These are phyloP conservation scores for Sebastes oblongus DNA, from an alignment of 2,797 vertebrate species.

Conservation along the genomic window DNA sequence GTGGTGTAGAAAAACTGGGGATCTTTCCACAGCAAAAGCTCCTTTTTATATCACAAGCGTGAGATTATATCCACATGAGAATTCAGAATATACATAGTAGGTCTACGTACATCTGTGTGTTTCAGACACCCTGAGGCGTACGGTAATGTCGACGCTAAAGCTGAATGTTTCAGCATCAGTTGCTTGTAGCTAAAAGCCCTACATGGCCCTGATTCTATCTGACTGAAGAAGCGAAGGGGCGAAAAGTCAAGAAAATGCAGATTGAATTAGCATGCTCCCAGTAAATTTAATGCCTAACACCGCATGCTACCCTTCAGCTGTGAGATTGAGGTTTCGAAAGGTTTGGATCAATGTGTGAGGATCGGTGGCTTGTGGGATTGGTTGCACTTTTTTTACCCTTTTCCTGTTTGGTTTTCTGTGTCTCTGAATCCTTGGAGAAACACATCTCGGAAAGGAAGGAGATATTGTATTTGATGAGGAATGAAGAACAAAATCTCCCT, in stretches of 20 bases:
- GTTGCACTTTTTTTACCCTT: not conserved
- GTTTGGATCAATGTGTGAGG: not conserved
- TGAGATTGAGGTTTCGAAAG: not conserved
- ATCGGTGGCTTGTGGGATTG: not conserved
- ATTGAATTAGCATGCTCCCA: slow-evolving; percentile 33
- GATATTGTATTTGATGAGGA: not conserved
- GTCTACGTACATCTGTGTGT: not conserved
- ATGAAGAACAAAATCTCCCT: not conserved
- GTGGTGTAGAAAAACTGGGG: not conserved
- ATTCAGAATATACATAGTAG: not conserved
- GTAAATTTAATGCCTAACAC: not conserved
- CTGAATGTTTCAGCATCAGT: slow-evolving; percentile 51
- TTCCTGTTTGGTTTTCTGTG: not conserved
- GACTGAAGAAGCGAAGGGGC: slow-evolving; percentile 15
- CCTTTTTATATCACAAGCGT: not conserved
- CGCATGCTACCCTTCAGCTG: not conserved
- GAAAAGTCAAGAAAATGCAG: not conserved
- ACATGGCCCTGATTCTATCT: slow-evolving; percentile 47
- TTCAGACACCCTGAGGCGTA: not conserved
- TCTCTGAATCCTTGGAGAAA: not conserved
- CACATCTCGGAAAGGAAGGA: not conserved
- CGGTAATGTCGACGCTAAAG: slow-evolving; percentile 36
- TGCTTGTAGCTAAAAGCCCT: slow-evolving; percentile 36
- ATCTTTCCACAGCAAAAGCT: not conserved
- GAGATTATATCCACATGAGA: not conserved